These are phyloP conservation scores for Drosophila bifasciata DNA, from an alignment of 1,140 invertebrate species.

Conservation along the genomic window DNA sequence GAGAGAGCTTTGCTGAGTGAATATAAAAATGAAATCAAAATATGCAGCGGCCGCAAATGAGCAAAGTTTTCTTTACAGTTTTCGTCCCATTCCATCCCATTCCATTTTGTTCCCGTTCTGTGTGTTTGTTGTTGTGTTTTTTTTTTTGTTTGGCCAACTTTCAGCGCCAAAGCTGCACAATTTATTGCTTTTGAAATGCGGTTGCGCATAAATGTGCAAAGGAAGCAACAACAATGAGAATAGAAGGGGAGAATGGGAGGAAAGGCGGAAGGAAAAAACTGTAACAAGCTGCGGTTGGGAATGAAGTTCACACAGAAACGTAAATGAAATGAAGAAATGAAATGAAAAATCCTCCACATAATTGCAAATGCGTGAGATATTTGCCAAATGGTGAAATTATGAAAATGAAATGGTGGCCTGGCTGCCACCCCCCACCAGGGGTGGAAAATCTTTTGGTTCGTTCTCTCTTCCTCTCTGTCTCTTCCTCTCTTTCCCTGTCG, in stretches of 20 bases:
- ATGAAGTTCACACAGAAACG: conserved; percentile 26
- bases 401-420: conserved; percentile 65
- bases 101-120: conserved; percentile 31
- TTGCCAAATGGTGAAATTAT: conserved; percentile 78
- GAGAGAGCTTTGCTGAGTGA: conserved; percentile 32
- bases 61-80: conserved; percentile 66
- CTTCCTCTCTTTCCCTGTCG: conserved; percentile 1
- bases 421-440: conserved; percentile 23
- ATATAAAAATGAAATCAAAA: conserved; percentile 64
- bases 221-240: conserved; percentile 24
- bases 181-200: conserved; percentile 81
- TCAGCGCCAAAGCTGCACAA: conserved; percentile 61
- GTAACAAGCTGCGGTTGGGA: conserved; percentile 57
- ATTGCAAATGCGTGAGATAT: conserved; percentile 81
- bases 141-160: conserved; percentile 40
- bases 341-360: conserved; percentile 79
- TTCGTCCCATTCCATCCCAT: no score
- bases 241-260: neutral
- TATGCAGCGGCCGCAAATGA: conserved; percentile 68
- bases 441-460: conserved; percentile 15
- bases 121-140: conserved; percentile 11
- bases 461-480: conserved; percentile 1
- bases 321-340: conserved; percentile 62
- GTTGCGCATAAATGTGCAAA: conserved; percentile 77
- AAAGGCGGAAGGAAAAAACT: conserved; percentile 20